phyloP scores from a whole-genome alignment of 2,113 vertebrate species.

The Neomonachus schauinslandi region DNA sequence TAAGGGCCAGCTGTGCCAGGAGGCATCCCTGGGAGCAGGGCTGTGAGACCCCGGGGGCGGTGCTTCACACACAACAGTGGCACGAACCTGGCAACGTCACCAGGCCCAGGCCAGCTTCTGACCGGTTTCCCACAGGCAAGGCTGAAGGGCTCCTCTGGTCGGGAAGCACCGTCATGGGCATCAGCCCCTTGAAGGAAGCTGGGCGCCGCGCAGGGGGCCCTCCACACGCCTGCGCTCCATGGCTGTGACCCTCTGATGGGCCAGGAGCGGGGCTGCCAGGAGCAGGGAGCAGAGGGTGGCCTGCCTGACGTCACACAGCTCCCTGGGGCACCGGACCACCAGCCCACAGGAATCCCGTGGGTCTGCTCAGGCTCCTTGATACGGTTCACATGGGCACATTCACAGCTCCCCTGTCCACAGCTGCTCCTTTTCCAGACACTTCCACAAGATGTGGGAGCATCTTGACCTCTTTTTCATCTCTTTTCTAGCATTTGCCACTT shows the following conservation, averaged over 20 bases:
- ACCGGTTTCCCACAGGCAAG: not conserved
- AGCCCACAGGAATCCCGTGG: not conserved
- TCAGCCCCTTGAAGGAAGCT: not conserved
- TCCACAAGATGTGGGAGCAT: not conserved
- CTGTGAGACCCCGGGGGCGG: not conserved
- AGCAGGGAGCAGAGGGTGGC: no score
- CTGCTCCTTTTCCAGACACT: not conserved
- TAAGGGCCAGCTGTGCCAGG: not conserved
- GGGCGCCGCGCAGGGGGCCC: rapidly evolving
- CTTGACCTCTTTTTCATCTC: not conserved
- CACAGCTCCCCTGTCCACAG: rapidly evolving
- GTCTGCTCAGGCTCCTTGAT: not conserved
- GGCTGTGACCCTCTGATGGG: not conserved
- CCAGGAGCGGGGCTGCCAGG: not conserved
- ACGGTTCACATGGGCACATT: rapidly evolving
- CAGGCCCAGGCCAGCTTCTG: not conserved
- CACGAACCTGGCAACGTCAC: rapidly evolving
- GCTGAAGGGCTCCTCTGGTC: not conserved
- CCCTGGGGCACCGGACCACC: not conserved
- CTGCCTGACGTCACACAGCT: not conserved
- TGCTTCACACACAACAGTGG: not conserved
- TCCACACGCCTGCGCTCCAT: rapidly evolving
- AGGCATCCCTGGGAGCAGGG: not conserved
- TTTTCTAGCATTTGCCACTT: no score
- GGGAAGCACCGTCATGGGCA: not conserved